Evolutionary conservation across 2,113 vertebrate genomes (phyloP).

Genomic region (Rhipidura dahli): DNA sequence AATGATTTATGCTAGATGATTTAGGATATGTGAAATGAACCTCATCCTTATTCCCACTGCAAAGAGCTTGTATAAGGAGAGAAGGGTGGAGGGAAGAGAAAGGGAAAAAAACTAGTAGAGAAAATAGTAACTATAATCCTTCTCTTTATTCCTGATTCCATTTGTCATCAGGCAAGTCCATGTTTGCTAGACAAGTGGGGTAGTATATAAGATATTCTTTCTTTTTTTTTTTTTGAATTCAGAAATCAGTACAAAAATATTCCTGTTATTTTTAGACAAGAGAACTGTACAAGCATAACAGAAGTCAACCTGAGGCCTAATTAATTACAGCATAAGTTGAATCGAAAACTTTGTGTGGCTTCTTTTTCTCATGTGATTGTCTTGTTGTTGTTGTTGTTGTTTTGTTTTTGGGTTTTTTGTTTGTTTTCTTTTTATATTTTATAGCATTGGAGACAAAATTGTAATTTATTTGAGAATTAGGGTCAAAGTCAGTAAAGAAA

Average conservation of each 20-base stretch:
- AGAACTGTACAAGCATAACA: rapidly evolving
- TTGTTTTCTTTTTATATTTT: neutral
- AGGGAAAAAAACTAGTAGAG: neutral
- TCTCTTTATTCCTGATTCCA: neutral
- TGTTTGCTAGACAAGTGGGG: neutral
- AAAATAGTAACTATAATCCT: neutral
- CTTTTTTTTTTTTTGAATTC: neutral
- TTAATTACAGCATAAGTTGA: neutral
- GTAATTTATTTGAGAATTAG: neutral
- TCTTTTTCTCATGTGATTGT: too few relatives aligned
- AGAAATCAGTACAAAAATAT: neutral
- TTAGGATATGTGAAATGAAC: neutral
- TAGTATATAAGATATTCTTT: neutral
- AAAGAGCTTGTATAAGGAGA: neutral
- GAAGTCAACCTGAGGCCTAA: neutral
- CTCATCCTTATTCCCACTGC: neutral
- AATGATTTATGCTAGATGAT: neutral
- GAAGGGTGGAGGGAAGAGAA: neutral
- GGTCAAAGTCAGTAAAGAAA: neutral
- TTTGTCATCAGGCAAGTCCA: neutral
- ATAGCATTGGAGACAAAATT: neutral
- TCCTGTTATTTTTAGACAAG: neutral
- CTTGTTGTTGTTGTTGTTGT: neutral
- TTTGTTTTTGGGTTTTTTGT: too few relatives aligned
- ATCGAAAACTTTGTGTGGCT: rapidly evolving